Base-by-base conservation (phyloP, 2,888 invertebrate species). In the Pristionchus exspectatus region DNA sequence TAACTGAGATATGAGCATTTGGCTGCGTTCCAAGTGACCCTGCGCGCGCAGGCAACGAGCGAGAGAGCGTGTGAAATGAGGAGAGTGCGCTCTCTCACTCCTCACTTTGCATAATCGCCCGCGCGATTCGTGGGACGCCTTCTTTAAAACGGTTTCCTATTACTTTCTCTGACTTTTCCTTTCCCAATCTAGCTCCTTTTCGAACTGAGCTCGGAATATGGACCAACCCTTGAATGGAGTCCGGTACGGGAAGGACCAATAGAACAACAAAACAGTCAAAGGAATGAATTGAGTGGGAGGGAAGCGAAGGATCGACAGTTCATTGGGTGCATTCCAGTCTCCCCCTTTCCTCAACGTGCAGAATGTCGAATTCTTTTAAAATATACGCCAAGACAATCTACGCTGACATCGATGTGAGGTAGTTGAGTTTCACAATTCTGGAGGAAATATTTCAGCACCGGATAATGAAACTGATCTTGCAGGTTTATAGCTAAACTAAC, bases 391-490 rank as follows among this genome's bases (percentile, higher is more conserved):
- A 38, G 74, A 38, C 74, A 10, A 38, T 74, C 38, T 81, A 81
- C 27, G 81, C 81, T 4, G 81, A 81, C 18, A 81, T 50, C 14
- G 33, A 81, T 33, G 81, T 30, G 0, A 81, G 81, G 81, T 81
- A 54, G 81, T 18, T 33, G 2, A 72, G 30, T 33, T 27, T 30
- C 14, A 0, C 33, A 18, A 30, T 18, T 10, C 44, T 7, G 44
- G 44, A 12, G 44, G 44, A 50, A 50, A 7, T 50, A 50, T 50
- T 12, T 1, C 4, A 50, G 44, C 3, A 50, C 12, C 44, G 10
- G 10, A 0, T 3, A 50, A 7, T 33, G 72, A 77, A 44, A 44
- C 24, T 44, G 5, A 24, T 44, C 5, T 77, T 77, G 21, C 74
- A 38, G 74, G 2, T 18, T 27, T 7, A 81, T 81, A 10, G 81